phyloP scores from a whole-genome alignment of 2,888 invertebrate genomes.

The Rhogogaster chlorosoma region DNA sequence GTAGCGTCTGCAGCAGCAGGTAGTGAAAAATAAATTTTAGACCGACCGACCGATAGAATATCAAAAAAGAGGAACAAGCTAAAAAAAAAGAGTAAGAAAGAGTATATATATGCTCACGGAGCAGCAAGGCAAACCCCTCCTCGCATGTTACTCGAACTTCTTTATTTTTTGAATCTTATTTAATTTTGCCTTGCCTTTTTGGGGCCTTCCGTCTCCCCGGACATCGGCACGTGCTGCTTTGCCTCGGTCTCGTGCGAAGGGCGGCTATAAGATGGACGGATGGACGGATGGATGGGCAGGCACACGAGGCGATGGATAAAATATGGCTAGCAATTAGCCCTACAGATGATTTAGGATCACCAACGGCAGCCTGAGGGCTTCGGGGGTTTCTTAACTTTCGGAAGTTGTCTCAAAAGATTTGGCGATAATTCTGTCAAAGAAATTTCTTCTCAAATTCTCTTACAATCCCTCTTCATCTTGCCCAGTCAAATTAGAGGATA shows the following conservation, averaged over 20 bases:
- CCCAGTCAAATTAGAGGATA: not conserved
- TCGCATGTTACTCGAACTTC: slow-evolving; percentile 3
- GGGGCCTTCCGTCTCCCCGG: slow-evolving; percentile 35
- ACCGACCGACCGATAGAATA: not conserved
- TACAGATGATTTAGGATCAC: slow-evolving; percentile 54
- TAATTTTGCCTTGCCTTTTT: slow-evolving; percentile 46
- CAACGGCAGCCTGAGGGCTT: slow-evolving; percentile 12
- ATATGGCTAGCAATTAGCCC: slow-evolving; percentile 56
- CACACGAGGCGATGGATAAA: slow-evolving; percentile 54
- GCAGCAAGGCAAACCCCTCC: slow-evolving; percentile 1
- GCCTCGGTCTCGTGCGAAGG: slow-evolving; percentile 33
- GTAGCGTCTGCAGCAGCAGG: not conserved
- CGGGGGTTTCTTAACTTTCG: slow-evolving; percentile 2
- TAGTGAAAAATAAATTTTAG: slow-evolving; percentile 23
- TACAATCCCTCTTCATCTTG: not conserved
- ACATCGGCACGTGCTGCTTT: slow-evolving; percentile 48
- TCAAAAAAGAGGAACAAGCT: slow-evolving; percentile 7
- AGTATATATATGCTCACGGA: not conserved
- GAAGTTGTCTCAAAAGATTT: not conserved
- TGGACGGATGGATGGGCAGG: slow-evolving; percentile 3
- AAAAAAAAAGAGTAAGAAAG: not conserved
- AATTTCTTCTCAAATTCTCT: not conserved
- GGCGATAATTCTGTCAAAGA: not conserved
- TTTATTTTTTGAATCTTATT: slow-evolving; percentile 48
- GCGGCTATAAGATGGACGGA: slow-evolving; percentile 15